Evolutionary conservation across 2,888 invertebrate genomes (phyloP).

Genomic region (Ormyrus pomaceus): DNA sequence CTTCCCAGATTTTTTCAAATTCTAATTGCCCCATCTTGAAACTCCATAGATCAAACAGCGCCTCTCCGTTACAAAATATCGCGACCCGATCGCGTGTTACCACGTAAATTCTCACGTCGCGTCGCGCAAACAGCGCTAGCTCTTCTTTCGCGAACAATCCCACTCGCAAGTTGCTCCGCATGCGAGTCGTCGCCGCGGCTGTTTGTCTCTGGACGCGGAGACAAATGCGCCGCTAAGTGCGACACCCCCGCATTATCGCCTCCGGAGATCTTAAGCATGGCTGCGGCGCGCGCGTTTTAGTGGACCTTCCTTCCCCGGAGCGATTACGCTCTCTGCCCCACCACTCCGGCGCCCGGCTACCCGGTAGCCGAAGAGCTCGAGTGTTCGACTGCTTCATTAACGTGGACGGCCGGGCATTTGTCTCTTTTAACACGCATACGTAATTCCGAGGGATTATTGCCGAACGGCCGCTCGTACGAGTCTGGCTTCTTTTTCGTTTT

Average conservation of each 20-base stretch:
- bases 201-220: constrained; percentile 40
- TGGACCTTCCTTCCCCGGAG: constrained; percentile 60
- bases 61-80: background rate
- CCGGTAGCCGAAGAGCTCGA: constrained; percentile 65
- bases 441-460: constrained; percentile 1
- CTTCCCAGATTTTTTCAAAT: background rate
- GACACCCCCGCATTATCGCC: constrained; percentile 69
- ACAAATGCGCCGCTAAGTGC: constrained; percentile 67
- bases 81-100: constrained; percentile 14
- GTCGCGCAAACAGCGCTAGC: constrained; percentile 20
- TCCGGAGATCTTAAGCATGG: constrained; percentile 67
- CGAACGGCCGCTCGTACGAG: background rate
- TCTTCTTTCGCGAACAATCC: constrained; percentile 16
- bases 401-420: constrained; percentile 61
- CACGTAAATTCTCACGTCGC: constrained; percentile 16
- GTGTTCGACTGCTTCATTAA: constrained; percentile 69
- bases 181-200: background rate
- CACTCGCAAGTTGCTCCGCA: background rate
- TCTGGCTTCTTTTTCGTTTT: background rate
- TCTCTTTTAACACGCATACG: constrained; percentile 64
- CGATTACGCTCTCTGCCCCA: constrained; percentile 57
- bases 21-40: constrained; percentile 8
- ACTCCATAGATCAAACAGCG: background rate
- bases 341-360: background rate
- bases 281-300: constrained; percentile 56